Evolutionary conservation across 2,888 invertebrate genomes (phyloP), one percentile per base, ranked within the genome.

Genomic region (Cistogaster globosa): DNA sequence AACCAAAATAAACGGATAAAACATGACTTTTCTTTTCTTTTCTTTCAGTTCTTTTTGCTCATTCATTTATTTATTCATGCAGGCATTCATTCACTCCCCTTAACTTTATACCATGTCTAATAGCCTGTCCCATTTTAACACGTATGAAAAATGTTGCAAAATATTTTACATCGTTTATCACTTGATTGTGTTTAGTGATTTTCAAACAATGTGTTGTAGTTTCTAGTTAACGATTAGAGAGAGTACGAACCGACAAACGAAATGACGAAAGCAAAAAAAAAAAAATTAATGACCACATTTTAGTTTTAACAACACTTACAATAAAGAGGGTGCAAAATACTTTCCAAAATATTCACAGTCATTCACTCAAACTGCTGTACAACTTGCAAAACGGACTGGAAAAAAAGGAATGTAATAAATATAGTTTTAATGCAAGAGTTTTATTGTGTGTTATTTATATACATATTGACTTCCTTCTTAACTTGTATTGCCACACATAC

Each of bases 141-240:
- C 80, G 65, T 84, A 86, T 82, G 83, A 87, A 81, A 86, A 82
- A 83, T 87, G 79, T 76, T 84, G 55, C 76, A 78, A 81, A 78
- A 84, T 79, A 84, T 79, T 83, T 83, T 78, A 75, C 85, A 78
- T 85, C 85, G 81, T 85, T 85, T 85, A 82, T 85, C 85, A 85
- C 85, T 85, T 85, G 85, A 85, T 85, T 85, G 85, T 85, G 82
- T 85, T 85, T 85, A 85, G 85, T 85, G 85, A 85, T 85, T 85
- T 85, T 63, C 82, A 78, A 82, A 82, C 69, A 85, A 85, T 85
- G 85, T 85, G 82, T 82, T 82, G 85, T 85, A 75, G 85, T 85
- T 85, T 78, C 74, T 74, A 78, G 74, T 85, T 82, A 75, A 84
- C 84, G 84, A 42, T 77, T 75, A 62, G 69, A 68, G 69, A 68